Base-by-base conservation (phyloP, 2,888 invertebrate species). In the Zhengitettix transpicula region DNA sequence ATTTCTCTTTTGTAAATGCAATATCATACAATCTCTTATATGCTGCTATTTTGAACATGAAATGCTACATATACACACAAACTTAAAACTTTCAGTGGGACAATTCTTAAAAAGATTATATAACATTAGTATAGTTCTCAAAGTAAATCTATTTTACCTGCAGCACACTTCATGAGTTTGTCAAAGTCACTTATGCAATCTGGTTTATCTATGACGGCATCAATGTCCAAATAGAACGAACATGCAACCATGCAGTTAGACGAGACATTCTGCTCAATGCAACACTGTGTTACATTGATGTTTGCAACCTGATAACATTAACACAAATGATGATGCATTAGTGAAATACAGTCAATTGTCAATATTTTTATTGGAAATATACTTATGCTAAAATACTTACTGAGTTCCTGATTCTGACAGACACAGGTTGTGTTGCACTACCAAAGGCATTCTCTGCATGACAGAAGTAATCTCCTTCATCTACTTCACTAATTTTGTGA, bases 371-470 rank as follows among this genome's bases (percentile, higher is more conserved):
- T 5, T 16, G 12, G 16, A 53, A 17, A 53, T 53, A 53, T 9
- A 16, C 47, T 14, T 8, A 28, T 8, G 3, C 47, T 47, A 15
- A 51, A 12, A 42, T 41, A 65, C 69, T 67, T 58, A 70, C 70
- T 1, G 78, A 74, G 54, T 81, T 82, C 44, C 87, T 73, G 56
- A 87, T 78, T 40, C 87, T 73, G 58, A 87, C 87, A 0, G 86
- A 86, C 0, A 87, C 87, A 0, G 87, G 83, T 58, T 83, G 78
- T 8, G 87, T 79, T 0, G 82, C 79, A 64, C 81, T 81, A 0
- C 90, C 90, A 67, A 88, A 86, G 0, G 85, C 83, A 70, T 91
- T 91, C 72, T 89, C 87, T 0, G 90, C 89, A 70, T 88, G 87
- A 65, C 90, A 91, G 74, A 81, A 89, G 71, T 89, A 91, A 64